Percentiles rank a stretch among this genome's conserved stretches.
phyloP scores from a whole-genome alignment of 2,888 invertebrate species.

The Lymantria monacha region DNA sequence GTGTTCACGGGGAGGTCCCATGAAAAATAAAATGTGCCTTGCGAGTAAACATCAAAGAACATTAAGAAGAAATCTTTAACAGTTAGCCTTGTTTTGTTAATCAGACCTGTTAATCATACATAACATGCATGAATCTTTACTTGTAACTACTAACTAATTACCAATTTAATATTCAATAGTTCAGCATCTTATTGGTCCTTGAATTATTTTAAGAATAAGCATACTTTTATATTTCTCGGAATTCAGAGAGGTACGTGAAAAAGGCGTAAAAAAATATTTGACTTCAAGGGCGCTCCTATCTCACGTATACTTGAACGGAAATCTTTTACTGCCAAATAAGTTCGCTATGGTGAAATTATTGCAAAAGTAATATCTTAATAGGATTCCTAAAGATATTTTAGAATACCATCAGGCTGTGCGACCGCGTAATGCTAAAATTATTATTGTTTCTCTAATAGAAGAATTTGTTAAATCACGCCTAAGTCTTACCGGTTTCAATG shows the following conservation, averaged over 20 bases:
- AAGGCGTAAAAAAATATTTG: not conserved
- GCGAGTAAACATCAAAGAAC: too few relatives aligned
- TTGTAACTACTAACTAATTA: too few relatives aligned
- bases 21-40: too few relatives aligned
- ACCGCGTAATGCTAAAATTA: conserved; percentile 49
- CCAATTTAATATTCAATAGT: too few relatives aligned
- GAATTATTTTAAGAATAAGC: too few relatives aligned
- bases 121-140: too few relatives aligned
- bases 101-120: too few relatives aligned
- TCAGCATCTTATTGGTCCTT: too few relatives aligned
- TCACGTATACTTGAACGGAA: not conserved
- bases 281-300: conserved; percentile 23
- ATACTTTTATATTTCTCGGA: conserved; percentile 2
- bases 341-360: not conserved
- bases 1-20: too few relatives aligned
- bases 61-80: too few relatives aligned
- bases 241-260: conserved; percentile 11
- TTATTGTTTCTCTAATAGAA: conserved; percentile 63
- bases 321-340: not conserved
- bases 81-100: too few relatives aligned
- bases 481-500: conserved; percentile 71
- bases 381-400: conserved; percentile 10
- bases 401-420: conserved; percentile 39
- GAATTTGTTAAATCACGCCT: conserved; percentile 68
- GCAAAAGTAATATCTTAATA: not conserved